A percentile compares a stretch with the other conserved stretches of the same genome.
phyloP scores from a whole-genome alignment of 2,888 invertebrate genomes.

The Micropterix aruncella region DNA sequence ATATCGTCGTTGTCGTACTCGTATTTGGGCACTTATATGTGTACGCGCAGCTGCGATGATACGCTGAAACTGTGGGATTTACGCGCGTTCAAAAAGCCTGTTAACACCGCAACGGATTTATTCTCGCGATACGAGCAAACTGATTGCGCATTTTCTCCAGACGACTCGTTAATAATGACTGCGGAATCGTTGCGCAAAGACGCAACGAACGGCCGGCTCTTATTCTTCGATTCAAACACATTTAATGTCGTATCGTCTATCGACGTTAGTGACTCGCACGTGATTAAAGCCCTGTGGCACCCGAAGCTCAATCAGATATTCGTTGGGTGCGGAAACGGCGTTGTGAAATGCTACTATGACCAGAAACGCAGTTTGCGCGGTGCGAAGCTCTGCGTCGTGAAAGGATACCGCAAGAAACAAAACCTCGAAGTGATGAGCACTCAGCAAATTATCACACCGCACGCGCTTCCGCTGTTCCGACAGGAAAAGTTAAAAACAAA shows the following conservation, averaged over 20 bases:
- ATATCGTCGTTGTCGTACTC: constrained; percentile 80
- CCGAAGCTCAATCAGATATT: constrained; percentile 96
- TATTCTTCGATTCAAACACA: constrained; percentile 68
- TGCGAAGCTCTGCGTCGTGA: constrained; percentile 79
- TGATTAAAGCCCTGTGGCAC: constrained; percentile 90
- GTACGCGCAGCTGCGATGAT: constrained; percentile 81
- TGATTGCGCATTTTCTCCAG: constrained; percentile 80
- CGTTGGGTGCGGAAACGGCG: constrained; percentile 82
- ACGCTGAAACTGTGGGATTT: constrained; percentile 93
- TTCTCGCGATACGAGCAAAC: constrained; percentile 78
- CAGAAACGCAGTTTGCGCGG: constrained; percentile 76
- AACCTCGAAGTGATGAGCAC: constrained; percentile 78
- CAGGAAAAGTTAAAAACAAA: constrained; percentile 82
- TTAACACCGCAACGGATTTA: constrained; percentile 53
- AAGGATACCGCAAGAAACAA: constrained; percentile 63
- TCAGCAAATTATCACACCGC: constrained; percentile 91
- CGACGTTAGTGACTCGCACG: constrained; percentile 64
- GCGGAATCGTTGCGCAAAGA: constrained; percentile 67
- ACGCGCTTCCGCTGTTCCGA: constrained; percentile 88
- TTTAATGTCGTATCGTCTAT: constrained; percentile 63
- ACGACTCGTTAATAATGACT: constrained; percentile 78
- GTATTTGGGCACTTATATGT: constrained; percentile 65
- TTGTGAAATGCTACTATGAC: constrained; percentile 84
- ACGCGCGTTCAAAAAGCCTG: constrained; percentile 62
- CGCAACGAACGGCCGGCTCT: constrained; percentile 47